These are phyloP conservation scores for Myrmophylax atrothorax DNA, from an alignment of 2,113 vertebrate genomes.

Conservation along the genomic window DNA sequence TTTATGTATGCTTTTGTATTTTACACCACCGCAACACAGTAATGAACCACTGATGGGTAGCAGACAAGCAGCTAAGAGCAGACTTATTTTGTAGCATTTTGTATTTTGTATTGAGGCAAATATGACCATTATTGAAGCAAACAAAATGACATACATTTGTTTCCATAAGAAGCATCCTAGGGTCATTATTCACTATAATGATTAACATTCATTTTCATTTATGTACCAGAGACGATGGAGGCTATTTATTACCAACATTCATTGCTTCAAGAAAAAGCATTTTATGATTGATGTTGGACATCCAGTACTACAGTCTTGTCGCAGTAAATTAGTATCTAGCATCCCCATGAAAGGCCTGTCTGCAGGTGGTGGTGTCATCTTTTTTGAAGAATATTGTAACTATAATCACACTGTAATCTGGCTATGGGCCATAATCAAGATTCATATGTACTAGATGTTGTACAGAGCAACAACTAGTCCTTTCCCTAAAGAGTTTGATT, in stretches of 20 bases:
- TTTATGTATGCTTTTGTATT: not conserved
- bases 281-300: not conserved
- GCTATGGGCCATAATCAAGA: not conserved
- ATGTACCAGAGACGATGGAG: not conserved
- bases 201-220: not conserved
- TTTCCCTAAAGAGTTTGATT: not conserved
- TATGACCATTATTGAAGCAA: not conserved
- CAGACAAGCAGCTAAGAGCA: not conserved
- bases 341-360: not conserved
- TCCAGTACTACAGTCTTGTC: not conserved
- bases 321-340: not conserved
- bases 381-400: not conserved
- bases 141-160: not conserved
- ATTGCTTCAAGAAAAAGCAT: not conserved
- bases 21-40: not conserved
- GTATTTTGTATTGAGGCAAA: not conserved
- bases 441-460: fast-evolving
- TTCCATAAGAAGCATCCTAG: not conserved
- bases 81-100: not conserved
- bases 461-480: not conserved
- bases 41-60: not conserved
- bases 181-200: not conserved
- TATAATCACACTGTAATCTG: not conserved
- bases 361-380: not conserved
- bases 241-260: not conserved